Evolutionary conservation across 2,797 vertebrate species (phyloP), one percentile per base, ranked within the genome.

Genomic region (Sorex maritimensis): DNA sequence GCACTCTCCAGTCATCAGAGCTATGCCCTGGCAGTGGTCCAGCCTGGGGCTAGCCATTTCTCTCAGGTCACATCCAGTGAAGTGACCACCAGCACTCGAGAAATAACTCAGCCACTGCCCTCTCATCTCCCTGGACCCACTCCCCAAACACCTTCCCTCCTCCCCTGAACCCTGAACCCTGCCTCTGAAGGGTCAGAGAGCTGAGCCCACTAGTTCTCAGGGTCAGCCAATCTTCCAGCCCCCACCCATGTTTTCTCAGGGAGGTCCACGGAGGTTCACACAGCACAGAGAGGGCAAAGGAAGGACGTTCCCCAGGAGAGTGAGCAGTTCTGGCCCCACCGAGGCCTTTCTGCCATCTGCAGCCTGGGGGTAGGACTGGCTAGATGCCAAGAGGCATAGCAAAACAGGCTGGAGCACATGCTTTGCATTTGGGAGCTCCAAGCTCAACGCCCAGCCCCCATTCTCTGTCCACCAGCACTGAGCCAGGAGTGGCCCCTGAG

Each of bases 31-130:
- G 9, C 2, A 4, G 55, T 65, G n/a, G 81, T 71, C 67, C 77
- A 21, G 44, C 61, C 79, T 46, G 38, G 83, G 79, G 65, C 77
- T 87, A 74, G 58, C 71, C 38, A 4, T 71, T 81, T 85, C 88
- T 84, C 77, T 26, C 3, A 10, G 44, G 44, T 63, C 75, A 58
- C 79, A 74, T 92, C 49, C 19, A 8, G 77, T 6, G 55, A 83
- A 21, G 52, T 80, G 41, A 94, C 69, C 30, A 38, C 5, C 0
- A 23, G 44, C 15, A 61, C 21, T 61, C 73, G 69, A 49, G 46
- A 80, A 90, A 61, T 44, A 69, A 94, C n/a, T 24, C 61, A 21
- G 75, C 4, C 58, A 81, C 21, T 3, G 46, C 52, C 26, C 5
- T 0, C 41, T 38, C 26, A 28, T 44, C 63, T 69, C 38, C 49